Evolutionary conservation across 2,113 vertebrate species (phyloP).

Genomic region (Cololabis saira): DNA sequence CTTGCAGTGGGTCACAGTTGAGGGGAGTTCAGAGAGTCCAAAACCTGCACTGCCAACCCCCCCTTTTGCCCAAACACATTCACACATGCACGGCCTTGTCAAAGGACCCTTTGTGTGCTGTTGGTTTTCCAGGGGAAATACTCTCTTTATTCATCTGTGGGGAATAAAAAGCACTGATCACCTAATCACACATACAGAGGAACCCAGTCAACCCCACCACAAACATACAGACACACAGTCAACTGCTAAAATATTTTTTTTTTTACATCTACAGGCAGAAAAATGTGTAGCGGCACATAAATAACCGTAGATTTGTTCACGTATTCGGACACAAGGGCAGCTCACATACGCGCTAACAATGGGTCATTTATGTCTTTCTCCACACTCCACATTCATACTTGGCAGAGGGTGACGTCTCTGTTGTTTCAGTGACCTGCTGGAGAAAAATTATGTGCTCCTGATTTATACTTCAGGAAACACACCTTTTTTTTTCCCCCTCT

Average conservation of each 20-base stretch:
- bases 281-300: conserved; percentile 14
- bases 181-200: conserved; percentile 86
- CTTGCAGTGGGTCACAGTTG: conserved; percentile 61
- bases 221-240: conserved; percentile 5
- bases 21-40: conserved; percentile 70
- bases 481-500: conserved; percentile 15
- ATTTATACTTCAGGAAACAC: conserved; percentile 75
- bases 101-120: conserved; percentile 90
- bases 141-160: conserved; percentile 90
- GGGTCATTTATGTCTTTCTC: conserved; percentile 81
- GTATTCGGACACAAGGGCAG: background rate
- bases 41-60: conserved; percentile 51
- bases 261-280: conserved; percentile 11
- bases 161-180: conserved; percentile 94
- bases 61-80: conserved; percentile 35
- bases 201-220: conserved; percentile 72
- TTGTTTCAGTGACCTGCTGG: conserved; percentile 82
- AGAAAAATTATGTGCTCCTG: conserved; percentile 74
- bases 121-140: conserved; percentile 92
- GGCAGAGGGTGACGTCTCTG: conserved; percentile 76
- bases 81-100: conserved; percentile 63
- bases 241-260: conserved; percentile 32
- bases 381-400: conserved; percentile 68
- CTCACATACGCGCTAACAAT: conserved; percentile 79
- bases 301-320: conserved; percentile 2